A percentile compares a stretch with the other conserved stretches of the same genome.
Evolutionary conservation across 2,797 vertebrate species (phyloP).

Genomic region (Hypotaenidia philippensis): DNA sequence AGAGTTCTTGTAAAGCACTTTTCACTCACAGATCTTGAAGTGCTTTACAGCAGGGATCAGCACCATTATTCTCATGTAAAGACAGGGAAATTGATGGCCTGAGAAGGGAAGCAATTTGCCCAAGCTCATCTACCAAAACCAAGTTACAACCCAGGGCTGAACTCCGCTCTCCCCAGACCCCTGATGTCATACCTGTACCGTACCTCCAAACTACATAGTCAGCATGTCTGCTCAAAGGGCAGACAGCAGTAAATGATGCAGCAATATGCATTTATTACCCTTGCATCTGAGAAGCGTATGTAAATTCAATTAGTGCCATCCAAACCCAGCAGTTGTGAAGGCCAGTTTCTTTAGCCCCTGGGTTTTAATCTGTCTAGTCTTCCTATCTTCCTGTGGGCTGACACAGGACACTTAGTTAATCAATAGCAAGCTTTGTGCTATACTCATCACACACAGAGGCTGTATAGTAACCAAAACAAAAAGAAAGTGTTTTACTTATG

Average conservation of each 20-base stretch:
- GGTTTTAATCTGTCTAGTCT: not conserved
- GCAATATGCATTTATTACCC: not conserved
- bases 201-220: not conserved
- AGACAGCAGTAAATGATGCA: not conserved
- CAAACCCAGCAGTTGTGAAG: not conserved
- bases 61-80: not conserved
- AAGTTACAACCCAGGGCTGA: not conserved
- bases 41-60: not conserved
- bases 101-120: not conserved
- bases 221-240: accelerated
- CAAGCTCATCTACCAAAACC: not conserved
- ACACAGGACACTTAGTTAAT: not conserved
- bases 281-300: not conserved
- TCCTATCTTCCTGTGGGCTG: not conserved
- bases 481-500: not conserved
- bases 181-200: not conserved
- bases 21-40: not conserved
- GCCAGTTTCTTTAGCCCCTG: not conserved
- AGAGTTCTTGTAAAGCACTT: not conserved
- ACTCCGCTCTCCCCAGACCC: not conserved
- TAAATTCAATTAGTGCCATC: not conserved
- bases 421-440: not conserved
- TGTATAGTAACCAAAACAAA: not conserved
- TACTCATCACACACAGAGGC: not conserved
- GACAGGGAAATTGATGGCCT: not conserved